Evolutionary conservation across 1,140 invertebrate genomes (phyloP).

Genomic region (Drosophila parvula): DNA sequence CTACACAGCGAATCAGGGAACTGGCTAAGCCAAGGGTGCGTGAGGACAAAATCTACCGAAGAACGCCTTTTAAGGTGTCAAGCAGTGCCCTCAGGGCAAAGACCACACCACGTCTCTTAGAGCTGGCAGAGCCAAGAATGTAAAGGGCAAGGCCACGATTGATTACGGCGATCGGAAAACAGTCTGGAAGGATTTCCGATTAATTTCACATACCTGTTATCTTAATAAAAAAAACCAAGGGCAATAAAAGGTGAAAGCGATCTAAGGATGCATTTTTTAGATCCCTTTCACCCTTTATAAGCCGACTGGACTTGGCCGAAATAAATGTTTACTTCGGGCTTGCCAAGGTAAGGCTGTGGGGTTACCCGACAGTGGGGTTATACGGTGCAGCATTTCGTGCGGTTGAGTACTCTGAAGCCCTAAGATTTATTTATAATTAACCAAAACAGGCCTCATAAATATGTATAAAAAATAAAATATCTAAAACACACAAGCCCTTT

Average conservation of each 20-base stretch:
- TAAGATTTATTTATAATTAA: too few relatives aligned
- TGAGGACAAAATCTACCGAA: neutral
- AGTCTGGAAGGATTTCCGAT: neutral
- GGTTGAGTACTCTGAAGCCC: too few relatives aligned
- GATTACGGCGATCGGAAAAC: neutral
- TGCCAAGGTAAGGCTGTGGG: neutral
- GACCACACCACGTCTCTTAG: constrained; percentile 9
- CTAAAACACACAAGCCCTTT: neutral
- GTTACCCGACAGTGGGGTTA: too few relatives aligned
- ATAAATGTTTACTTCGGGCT: neutral
- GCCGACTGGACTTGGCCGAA: neutral
- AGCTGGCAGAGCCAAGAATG: constrained; percentile 16
- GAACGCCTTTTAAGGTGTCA: neutral
- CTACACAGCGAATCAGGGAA: neutral
- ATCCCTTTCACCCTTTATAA: constrained; percentile 7
- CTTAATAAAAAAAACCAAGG: neutral
- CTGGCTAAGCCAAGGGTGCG: constrained; percentile 10
- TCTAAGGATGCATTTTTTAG: neutral
- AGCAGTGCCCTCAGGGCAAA: constrained; percentile 6
- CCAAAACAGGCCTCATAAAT: too few relatives aligned
- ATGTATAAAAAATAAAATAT: too few relatives aligned
- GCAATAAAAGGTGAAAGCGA: neutral
- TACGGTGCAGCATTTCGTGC: too few relatives aligned
- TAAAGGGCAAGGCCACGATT: neutral
- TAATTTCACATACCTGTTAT: neutral